These are phyloP conservation scores for Micrastur ruficollis DNA, from an alignment of 2,797 vertebrate genomes.

Conservation along the genomic window DNA sequence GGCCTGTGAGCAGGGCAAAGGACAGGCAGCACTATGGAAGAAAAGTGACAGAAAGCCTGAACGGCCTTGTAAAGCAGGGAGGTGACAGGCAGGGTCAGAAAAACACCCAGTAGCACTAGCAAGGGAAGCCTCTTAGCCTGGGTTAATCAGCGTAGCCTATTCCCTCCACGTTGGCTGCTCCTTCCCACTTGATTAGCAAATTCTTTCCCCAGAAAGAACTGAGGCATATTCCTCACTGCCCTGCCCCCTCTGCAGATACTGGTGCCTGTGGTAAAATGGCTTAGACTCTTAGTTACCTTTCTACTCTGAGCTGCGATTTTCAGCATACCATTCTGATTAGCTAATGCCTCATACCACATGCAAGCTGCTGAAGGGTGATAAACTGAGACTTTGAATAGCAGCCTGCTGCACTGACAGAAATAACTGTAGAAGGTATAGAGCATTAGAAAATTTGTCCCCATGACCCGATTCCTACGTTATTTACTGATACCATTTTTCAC, in stretches of 20 bases:
- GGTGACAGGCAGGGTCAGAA: background rate
- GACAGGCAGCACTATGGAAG: background rate
- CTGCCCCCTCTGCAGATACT: background rate
- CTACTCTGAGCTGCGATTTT: background rate
- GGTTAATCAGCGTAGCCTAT: background rate
- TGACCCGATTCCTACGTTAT: background rate
- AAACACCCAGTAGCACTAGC: background rate
- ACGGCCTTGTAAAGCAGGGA: background rate
- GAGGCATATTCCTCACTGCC: background rate
- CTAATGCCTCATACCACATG: background rate
- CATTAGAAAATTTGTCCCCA: background rate
- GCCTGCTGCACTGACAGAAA: background rate
- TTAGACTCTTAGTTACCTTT: background rate
- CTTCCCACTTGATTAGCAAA: background rate
- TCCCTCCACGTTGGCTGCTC: background rate
- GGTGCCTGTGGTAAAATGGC: background rate
- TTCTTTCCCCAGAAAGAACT: background rate
- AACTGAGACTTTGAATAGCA: background rate
- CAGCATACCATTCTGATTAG: slow-evolving; percentile 29
- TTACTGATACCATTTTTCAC: background rate
- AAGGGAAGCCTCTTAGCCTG: background rate
- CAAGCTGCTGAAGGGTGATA: background rate
- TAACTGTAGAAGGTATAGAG: background rate
- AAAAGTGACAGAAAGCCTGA: background rate
- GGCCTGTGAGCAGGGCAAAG: background rate